These are phyloP conservation scores for Taenaris catops DNA, from an alignment of 2,888 invertebrate species.

Conservation along the genomic window DNA sequence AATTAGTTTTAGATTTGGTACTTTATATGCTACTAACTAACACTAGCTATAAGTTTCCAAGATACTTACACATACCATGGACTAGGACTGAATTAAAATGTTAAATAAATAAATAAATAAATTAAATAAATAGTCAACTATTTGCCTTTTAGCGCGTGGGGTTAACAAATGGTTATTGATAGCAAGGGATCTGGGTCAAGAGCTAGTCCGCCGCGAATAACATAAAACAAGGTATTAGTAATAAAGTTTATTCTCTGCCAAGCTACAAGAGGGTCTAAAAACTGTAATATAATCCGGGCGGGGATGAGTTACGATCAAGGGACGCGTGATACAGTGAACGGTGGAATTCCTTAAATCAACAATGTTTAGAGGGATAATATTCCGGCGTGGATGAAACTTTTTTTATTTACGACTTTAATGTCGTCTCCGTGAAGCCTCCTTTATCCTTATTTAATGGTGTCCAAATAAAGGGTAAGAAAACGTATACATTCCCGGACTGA, in stretches of 20 bases:
- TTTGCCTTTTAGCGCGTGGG: no score
- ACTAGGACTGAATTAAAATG: no score
- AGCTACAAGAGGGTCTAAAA: conserved; percentile 10
- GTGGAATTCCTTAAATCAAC: conserved; percentile 52
- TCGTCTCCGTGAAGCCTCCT: conserved; percentile 13
- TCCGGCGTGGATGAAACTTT: conserved; percentile 30
- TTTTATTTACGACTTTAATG: conserved; percentile 33
- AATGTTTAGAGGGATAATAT: conserved; percentile 44
- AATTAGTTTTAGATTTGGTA: no score
- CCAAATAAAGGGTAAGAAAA: no score
- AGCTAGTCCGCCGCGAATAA: background rate
- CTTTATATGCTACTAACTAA: no score
- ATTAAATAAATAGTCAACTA: no score
- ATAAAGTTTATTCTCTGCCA: background rate
- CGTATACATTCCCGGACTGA: no score
- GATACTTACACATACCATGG: no score
- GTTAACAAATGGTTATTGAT: no score
- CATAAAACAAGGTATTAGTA: background rate
- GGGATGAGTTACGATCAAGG: conserved; percentile 54
- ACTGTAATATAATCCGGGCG: conserved; percentile 39
- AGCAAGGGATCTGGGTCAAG: background rate
- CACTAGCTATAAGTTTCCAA: no score
- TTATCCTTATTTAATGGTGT: background rate
- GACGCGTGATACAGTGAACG: conserved; percentile 46
- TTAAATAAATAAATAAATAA: no score